phyloP scores from a whole-genome alignment of 92 coral and sea anemone species.

The Pocillopora meandrina region DNA sequence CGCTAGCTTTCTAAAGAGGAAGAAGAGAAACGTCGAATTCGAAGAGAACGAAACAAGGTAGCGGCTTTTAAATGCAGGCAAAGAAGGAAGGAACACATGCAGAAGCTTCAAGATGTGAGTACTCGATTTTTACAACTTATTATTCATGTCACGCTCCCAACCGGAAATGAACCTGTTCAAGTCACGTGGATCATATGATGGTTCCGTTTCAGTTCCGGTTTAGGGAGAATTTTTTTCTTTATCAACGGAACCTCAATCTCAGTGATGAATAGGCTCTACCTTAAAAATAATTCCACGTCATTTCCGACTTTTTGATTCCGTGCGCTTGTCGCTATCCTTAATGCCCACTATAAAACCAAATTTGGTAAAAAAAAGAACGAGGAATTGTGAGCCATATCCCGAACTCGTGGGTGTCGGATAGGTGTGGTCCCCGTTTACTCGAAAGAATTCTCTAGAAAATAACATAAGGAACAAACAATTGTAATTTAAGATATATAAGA shows the following conservation, averaged over 20 bases:
- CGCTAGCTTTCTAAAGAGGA: slow-evolving; percentile 87
- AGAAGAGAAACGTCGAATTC: slow-evolving; percentile 81
- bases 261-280: neutral
- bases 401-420: slow-evolving; percentile 25
- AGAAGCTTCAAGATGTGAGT: slow-evolving; percentile 81
- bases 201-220: slow-evolving; percentile 16
- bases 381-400: neutral
- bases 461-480: slow-evolving; percentile 3
- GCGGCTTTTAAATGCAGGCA: slow-evolving; percentile 98
- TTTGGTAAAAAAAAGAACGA: neutral
- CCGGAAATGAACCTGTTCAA: neutral
- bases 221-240: neutral
- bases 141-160: neutral
- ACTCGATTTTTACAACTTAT: neutral
- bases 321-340: neutral
- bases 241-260: neutral
- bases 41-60: slow-evolving; percentile 93
- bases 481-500: neutral
- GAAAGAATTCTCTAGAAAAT: neutral
- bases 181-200: neutral
- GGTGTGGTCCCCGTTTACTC: neutral
- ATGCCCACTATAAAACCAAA: neutral
- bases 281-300: neutral
- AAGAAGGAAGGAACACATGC: slow-evolving; percentile 92
- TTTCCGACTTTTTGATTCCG: neutral